These are phyloP conservation scores for Nineta flava DNA, from an alignment of 2,888 invertebrate species.

Conservation along the genomic window DNA sequence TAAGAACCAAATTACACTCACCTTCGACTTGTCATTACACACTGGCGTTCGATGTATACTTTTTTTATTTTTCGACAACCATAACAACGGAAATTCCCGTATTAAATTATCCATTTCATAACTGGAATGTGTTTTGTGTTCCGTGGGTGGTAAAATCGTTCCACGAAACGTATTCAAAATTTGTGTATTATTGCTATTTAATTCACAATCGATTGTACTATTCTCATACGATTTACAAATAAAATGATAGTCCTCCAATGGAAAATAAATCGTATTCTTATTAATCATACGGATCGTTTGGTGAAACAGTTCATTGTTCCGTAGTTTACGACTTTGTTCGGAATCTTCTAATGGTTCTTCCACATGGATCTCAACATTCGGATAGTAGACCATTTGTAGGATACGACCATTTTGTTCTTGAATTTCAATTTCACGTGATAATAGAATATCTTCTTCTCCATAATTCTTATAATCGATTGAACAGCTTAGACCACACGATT, in stretches of 20 bases:
- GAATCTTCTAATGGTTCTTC: not conserved
- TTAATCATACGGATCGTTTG: not conserved
- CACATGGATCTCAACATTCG: not conserved
- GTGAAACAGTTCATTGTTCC: not conserved
- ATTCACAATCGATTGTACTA: not conserved
- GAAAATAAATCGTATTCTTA: not conserved
- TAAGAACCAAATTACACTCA: too few relatives aligned
- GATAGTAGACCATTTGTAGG: constrained; percentile 23
- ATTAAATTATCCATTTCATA: too few relatives aligned
- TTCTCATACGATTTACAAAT: not conserved
- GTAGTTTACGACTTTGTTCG: not conserved
- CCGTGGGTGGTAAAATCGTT: not conserved
- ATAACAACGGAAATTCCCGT: too few relatives aligned
- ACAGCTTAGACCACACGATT: constrained; percentile 44
- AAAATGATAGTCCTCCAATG: not conserved
- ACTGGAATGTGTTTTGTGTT: too few relatives aligned
- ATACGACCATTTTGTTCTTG: constrained; percentile 27
- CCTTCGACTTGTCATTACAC: too few relatives aligned
- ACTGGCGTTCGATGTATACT: too few relatives aligned
- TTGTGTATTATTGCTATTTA: not conserved
- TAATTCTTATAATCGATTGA: constrained; percentile 17
- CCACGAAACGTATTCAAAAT: not conserved
- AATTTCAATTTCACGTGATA: not conserved
- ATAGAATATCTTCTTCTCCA: not conserved
- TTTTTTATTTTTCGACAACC: too few relatives aligned